Conservation (phyloP, 2,797 vertebrate species). For the Melanotaenia parkinsoni region DNA sequence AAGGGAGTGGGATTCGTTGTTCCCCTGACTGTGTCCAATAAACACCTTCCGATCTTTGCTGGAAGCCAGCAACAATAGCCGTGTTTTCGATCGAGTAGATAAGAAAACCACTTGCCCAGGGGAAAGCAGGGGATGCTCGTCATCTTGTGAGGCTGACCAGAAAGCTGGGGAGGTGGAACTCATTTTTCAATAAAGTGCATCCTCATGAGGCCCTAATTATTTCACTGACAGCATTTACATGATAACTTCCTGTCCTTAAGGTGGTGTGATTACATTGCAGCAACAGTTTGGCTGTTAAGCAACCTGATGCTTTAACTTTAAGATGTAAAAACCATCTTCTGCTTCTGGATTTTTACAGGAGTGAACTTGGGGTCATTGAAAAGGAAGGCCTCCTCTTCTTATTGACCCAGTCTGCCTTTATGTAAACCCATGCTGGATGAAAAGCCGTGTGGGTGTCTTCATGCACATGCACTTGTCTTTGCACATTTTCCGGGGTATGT, state of each 20-base stretch:
- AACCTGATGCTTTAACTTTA: constrained; percentile 35
- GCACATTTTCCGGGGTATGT: neutral
- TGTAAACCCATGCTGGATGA: neutral
- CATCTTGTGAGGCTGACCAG: constrained; percentile 31
- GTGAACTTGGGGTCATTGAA: neutral
- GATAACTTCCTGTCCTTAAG: constrained; percentile 32
- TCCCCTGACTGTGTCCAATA: constrained; percentile 60
- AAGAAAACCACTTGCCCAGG: constrained; percentile 52
- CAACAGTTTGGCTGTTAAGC: constrained; percentile 42
- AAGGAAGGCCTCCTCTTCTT: constrained; percentile 9
- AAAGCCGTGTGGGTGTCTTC: neutral
- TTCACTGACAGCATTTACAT: constrained; percentile 39
- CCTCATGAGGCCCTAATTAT: constrained; percentile 20
- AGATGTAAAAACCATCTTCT: constrained; percentile 11
- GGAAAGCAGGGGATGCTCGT: constrained; percentile 46
- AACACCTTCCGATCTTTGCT: constrained; percentile 70
- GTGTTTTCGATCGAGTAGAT: constrained; percentile 70
- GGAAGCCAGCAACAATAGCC: constrained; percentile 52
- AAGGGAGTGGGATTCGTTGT: constrained; percentile 51
- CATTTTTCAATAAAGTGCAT: constrained; percentile 18
- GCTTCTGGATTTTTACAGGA: constrained; percentile 1
- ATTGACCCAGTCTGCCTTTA: constrained; percentile 24
- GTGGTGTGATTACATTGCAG: constrained; percentile 30
- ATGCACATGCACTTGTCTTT: constrained; percentile 1
- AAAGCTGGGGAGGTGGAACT: constrained; percentile 13